These are phyloP conservation scores for Oncorhynchus masou DNA, from an alignment of 2,113 vertebrate species.

Conservation along the genomic window DNA sequence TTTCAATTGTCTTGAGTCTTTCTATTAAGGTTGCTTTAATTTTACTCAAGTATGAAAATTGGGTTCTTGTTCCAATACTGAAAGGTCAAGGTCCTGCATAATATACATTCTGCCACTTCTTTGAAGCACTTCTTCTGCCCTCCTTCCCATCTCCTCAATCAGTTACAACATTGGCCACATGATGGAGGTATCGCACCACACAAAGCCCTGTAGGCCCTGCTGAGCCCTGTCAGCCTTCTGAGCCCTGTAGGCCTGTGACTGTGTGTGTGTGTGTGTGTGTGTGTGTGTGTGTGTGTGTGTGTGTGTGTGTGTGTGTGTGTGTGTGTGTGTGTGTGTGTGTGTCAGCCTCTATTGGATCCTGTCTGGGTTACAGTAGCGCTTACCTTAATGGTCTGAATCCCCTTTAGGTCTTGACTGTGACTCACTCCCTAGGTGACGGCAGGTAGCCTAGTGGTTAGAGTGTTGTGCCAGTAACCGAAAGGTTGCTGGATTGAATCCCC, in stretches of 20 bases:
- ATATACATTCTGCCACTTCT: too few relatives aligned
- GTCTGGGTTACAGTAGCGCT: conserved; percentile 26
- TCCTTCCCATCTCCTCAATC: too few relatives aligned
- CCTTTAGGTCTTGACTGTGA: conserved; percentile 58
- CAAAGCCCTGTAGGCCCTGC: conserved; percentile 4
- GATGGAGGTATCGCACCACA: conserved; percentile 52
- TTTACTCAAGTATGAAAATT: too few relatives aligned
- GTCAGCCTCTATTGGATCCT: conserved; percentile 18
- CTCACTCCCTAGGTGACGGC: conserved; percentile 49
- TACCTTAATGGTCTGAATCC: conserved; percentile 54
- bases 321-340: conserved; percentile 8
- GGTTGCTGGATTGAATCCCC: too few relatives aligned
- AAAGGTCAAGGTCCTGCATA: too few relatives aligned
- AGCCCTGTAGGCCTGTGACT: not conserved
- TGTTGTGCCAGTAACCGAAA: too few relatives aligned
- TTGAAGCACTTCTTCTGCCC: too few relatives aligned
- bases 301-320: conserved; percentile 6
- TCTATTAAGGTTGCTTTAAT: too few relatives aligned
- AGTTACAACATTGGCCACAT: conserved; percentile 37
- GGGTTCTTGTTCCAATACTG: too few relatives aligned
- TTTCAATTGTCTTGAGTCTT: too few relatives aligned
- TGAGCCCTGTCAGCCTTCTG: not conserved
- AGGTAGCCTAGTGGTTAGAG: too few relatives aligned
- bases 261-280: conserved; percentile 8
- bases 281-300: conserved; percentile 6